A percentile compares a stretch with the other conserved stretches of the same genome.
These are phyloP conservation scores for Chauna torquata DNA, from an alignment of 2,113 vertebrate species.

Conservation along the genomic window DNA sequence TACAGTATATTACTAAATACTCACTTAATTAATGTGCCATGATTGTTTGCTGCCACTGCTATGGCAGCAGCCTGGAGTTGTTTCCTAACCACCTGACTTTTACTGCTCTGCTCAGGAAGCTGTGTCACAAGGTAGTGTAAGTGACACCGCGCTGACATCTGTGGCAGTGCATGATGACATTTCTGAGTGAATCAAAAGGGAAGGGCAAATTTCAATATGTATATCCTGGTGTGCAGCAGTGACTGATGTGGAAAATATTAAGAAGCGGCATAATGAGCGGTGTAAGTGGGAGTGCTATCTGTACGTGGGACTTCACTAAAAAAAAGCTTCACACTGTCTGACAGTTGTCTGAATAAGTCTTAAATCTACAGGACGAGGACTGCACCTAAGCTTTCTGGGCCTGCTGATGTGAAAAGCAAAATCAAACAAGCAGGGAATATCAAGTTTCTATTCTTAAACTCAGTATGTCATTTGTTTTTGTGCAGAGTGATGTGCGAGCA, in stretches of 20 bases:
- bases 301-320: background rate
- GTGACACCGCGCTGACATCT: background rate
- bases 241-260: background rate
- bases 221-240: background rate
- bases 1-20: background rate
- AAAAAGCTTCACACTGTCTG: background rate
- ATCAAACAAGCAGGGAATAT: background rate
- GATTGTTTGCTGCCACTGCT: background rate
- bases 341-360: background rate
- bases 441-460: background rate
- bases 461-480: background rate
- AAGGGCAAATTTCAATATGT: background rate
- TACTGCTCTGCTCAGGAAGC: background rate
- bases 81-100: background rate
- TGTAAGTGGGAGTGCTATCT: background rate
- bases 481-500: background rate
- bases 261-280: background rate
- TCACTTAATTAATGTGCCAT: background rate
- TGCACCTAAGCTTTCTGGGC: background rate
- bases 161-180: background rate
- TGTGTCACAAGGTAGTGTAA: background rate
- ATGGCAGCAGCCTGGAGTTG: background rate
- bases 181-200: constrained; percentile 2
- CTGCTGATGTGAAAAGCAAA: background rate
- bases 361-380: background rate